Evolutionary conservation across 2,113 vertebrate species (phyloP).

Genomic region (Hemiprocne comata): DNA sequence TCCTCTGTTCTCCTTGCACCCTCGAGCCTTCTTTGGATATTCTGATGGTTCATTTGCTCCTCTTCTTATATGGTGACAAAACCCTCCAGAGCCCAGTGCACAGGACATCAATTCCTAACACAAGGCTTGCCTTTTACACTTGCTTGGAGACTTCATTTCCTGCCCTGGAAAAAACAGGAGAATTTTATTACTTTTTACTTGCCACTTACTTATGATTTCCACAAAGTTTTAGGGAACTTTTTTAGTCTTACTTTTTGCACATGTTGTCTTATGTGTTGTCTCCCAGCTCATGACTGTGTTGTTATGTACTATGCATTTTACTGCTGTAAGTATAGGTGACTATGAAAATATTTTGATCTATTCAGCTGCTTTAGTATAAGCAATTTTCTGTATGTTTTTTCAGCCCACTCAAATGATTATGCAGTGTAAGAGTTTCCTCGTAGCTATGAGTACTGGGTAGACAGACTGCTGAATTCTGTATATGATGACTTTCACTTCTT

Average conservation of each 20-base stretch:
- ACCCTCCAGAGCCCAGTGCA: background rate
- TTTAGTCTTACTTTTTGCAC: background rate
- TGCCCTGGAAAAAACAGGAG: background rate
- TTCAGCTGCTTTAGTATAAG: background rate
- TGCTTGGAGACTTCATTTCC: conserved; percentile 16
- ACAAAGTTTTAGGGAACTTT: background rate
- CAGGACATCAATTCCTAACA: background rate
- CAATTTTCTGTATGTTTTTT: background rate
- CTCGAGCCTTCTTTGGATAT: background rate
- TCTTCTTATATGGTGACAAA: background rate
- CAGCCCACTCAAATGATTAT: background rate
- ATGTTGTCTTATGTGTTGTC: background rate
- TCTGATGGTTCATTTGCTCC: conserved; percentile 6
- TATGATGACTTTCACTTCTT: background rate
- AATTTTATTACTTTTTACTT: conserved; percentile 4
- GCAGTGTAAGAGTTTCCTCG: background rate
- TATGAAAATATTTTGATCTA: background rate
- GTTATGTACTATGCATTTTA: background rate
- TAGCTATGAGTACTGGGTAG: background rate
- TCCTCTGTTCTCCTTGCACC: background rate
- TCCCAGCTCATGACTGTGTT: background rate
- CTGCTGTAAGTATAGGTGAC: background rate
- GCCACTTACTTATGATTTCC: background rate
- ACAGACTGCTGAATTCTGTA: background rate
- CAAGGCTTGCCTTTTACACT: background rate